A percentile compares a stretch with the other conserved stretches of the same genome.
Evolutionary conservation across 1,140 invertebrate species (phyloP).

Genomic region (Dinoponera quadriceps): DNA sequence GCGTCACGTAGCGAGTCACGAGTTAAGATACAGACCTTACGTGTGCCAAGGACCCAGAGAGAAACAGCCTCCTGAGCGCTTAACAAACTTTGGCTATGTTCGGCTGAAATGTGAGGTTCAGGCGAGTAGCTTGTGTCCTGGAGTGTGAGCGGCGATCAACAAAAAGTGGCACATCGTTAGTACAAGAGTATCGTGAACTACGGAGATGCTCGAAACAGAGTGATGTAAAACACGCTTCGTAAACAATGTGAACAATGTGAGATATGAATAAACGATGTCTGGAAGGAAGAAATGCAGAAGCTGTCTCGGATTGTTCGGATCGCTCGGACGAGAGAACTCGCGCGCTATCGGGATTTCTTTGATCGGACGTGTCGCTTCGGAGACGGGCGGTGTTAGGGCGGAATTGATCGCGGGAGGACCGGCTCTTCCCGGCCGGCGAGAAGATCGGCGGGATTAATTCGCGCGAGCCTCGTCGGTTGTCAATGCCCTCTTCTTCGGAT

Average conservation of each 20-base stretch:
- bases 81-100: constrained; percentile 90
- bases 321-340: neutral
- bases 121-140: constrained; percentile 90
- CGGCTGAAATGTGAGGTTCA: constrained; percentile 88
- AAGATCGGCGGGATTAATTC: constrained; percentile 26
- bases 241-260: constrained; percentile 47
- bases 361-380: constrained; percentile 46
- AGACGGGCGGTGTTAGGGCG: too few species aligned
- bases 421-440: neutral
- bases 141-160: constrained; percentile 84
- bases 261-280: constrained; percentile 35
- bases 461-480: neutral
- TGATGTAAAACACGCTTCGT: constrained; percentile 46
- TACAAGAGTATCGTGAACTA: constrained; percentile 72
- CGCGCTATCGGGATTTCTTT: neutral
- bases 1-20: constrained; percentile 71
- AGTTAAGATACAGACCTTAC: constrained; percentile 91
- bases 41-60: constrained; percentile 94
- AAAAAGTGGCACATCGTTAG: constrained; percentile 81
- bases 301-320: neutral
- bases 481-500: neutral
- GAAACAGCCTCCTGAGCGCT: constrained; percentile 95
- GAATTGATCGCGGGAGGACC: constrained; percentile 37
- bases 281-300: constrained; percentile 33
- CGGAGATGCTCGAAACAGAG: constrained; percentile 50